phyloP scores from a whole-genome alignment of 2,888 invertebrate genomes.

The Calephelis perditalis region DNA sequence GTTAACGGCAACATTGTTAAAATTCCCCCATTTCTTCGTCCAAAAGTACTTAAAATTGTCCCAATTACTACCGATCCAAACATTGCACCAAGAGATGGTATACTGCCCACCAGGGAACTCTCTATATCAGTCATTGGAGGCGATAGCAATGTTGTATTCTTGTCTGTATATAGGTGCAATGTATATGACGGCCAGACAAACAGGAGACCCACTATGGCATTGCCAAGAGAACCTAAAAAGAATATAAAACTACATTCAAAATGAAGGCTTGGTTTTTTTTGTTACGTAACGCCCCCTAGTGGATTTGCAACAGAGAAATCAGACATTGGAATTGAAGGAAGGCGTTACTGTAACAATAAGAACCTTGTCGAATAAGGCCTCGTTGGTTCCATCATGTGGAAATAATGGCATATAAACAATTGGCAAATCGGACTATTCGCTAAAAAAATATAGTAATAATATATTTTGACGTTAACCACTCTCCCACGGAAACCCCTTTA shows the following conservation, averaged over 20 bases:
- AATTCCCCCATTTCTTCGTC: neutral
- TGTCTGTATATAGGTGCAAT: conserved; percentile 53
- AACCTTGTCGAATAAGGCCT: too few species aligned
- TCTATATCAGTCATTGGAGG: conserved; percentile 65
- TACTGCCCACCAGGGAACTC: conserved; percentile 73
- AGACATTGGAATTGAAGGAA: too few species aligned
- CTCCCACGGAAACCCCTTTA: too few species aligned
- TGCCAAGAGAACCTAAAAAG: conserved; percentile 48
- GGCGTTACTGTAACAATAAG: too few species aligned
- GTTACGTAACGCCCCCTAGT: too few species aligned
- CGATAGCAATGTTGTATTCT: conserved; percentile 55
- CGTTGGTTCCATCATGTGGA: too few species aligned
- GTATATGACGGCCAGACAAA: conserved; percentile 80
- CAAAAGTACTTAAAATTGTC: neutral
- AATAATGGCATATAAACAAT: too few species aligned
- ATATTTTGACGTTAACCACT: too few species aligned
- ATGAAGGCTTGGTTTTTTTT: too few species aligned
- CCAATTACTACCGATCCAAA: conserved; percentile 38
- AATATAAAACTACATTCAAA: neutral
- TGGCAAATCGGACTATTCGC: too few species aligned
- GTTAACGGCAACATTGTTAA: neutral
- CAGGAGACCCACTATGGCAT: conserved; percentile 46
- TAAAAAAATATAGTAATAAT: too few species aligned
- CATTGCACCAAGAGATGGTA: conserved; percentile 75
- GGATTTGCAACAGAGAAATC: too few species aligned